Conservation (phyloP, 2,888 invertebrate species). For the Tinea trinotella region DNA sequence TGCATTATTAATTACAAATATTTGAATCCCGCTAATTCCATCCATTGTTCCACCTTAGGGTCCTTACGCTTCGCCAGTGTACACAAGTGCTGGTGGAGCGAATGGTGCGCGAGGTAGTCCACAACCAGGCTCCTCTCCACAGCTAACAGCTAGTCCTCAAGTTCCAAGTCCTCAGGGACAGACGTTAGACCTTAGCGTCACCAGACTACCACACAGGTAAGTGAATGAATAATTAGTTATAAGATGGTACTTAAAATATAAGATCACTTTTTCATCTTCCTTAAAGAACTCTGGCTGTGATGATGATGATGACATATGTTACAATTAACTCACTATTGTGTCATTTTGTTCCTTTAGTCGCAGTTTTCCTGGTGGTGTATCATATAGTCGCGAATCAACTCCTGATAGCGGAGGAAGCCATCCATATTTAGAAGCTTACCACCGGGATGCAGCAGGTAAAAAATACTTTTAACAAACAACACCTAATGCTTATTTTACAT, state of each 20-base stretch:
- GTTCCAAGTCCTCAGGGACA: conserved; percentile 94
- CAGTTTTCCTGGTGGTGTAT: conserved; percentile 76
- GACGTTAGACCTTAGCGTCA: conserved; percentile 90
- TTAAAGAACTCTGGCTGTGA: neutral
- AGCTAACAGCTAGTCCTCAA: conserved; percentile 87
- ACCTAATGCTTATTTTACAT: neutral
- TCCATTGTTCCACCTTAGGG: conserved; percentile 59
- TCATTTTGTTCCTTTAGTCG: conserved; percentile 48
- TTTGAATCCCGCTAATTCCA: neutral
- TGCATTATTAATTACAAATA: neutral
- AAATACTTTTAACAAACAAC: conserved; percentile 20
- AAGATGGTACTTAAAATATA: conserved; percentile 21
- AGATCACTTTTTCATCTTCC: neutral
- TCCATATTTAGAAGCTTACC: conserved; percentile 86
- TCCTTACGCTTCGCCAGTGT: conserved; percentile 83
- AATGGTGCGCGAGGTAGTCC: conserved; percentile 84
- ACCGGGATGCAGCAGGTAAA: conserved; percentile 86
- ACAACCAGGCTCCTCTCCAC: conserved; percentile 87
- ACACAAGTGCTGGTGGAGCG: conserved; percentile 80
- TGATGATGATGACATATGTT: neutral
- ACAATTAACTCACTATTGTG: too few species aligned
- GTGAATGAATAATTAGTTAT: conserved; percentile 29
- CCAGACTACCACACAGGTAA: conserved; percentile 89
- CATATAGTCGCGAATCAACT: conserved; percentile 89
- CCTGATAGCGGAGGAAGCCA: conserved; percentile 92